Percentiles rank a stretch among this genome's conserved stretches.
Evolutionary conservation across 2,797 vertebrate species (phyloP).

Genomic region (Enteromius thamalakanensis): DNA sequence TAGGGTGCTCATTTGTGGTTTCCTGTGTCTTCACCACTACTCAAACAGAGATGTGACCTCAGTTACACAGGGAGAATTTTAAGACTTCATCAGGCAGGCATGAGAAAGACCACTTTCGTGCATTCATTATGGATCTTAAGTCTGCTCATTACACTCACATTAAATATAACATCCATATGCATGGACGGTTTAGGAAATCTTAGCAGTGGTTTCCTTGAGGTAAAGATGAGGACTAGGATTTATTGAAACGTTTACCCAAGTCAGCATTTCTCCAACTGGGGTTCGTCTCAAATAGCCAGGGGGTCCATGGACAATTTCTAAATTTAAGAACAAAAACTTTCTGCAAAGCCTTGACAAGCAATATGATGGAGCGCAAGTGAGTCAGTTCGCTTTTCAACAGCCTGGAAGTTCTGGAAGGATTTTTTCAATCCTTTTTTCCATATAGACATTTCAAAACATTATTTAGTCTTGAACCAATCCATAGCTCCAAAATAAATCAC

Average conservation of each 20-base stretch:
- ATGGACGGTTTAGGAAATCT: conserved; percentile 23
- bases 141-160: not conserved
- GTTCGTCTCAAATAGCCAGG: not conserved
- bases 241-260: not conserved
- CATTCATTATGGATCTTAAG: conserved; percentile 40
- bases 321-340: conserved; percentile 14
- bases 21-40: conserved; percentile 20
- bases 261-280: not conserved
- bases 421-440: not conserved
- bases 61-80: conserved; percentile 8
- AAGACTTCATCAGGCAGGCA: conserved; percentile 24
- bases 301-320: not conserved
- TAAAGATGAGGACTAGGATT: conserved; percentile 14
- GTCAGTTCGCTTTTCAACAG: not conserved
- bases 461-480: not conserved
- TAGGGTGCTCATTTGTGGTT: conserved; percentile 34
- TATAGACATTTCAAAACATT: not conserved
- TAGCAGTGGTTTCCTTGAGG: not conserved
- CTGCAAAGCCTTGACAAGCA: conserved; percentile 16
- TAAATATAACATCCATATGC: not conserved
- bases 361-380: not conserved
- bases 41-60: conserved; percentile 42
- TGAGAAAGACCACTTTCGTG: conserved; percentile 5
- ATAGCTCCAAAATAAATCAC: not conserved
- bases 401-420: not conserved